Evolutionary conservation across 2,888 invertebrate genomes (phyloP).

Genomic region (Cantharis rustica): DNA sequence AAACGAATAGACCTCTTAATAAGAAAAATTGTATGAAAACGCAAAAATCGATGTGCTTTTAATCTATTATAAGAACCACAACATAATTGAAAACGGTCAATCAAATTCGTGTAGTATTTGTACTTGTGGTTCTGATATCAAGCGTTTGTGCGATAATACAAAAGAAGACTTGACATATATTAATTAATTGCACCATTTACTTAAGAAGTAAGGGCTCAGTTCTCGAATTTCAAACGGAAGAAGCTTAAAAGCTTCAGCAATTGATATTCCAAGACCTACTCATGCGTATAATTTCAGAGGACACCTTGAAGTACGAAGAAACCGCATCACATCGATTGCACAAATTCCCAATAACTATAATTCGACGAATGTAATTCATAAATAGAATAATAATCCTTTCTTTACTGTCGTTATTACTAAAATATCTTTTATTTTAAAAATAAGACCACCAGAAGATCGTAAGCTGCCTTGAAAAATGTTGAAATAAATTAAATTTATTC

Average conservation of each 20-base stretch:
- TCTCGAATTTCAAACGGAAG: background rate
- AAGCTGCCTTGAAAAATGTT: too few relatives aligned
- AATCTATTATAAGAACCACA: too few relatives aligned
- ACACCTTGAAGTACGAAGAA: background rate
- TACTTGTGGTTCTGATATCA: background rate
- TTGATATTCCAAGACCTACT: background rate
- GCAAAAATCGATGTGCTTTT: background rate
- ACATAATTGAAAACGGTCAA: background rate
- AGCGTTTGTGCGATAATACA: background rate
- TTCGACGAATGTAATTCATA: background rate
- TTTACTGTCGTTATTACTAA: background rate
- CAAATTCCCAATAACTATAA: too few relatives aligned
- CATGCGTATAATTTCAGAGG: background rate
- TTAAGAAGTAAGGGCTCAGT: too few relatives aligned
- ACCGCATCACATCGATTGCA: background rate
- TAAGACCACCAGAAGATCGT: too few relatives aligned
- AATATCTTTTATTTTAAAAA: too few relatives aligned
- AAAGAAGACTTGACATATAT: background rate
- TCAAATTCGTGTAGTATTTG: background rate
- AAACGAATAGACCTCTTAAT: background rate
- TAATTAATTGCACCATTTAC: too few relatives aligned
- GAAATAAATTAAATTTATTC: too few relatives aligned
- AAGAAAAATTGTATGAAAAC: background rate
- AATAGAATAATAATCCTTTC: background rate
- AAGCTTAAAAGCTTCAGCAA: background rate